phyloP scores from a whole-genome alignment of 2,797 vertebrate species.

The Siniperca undulata region DNA sequence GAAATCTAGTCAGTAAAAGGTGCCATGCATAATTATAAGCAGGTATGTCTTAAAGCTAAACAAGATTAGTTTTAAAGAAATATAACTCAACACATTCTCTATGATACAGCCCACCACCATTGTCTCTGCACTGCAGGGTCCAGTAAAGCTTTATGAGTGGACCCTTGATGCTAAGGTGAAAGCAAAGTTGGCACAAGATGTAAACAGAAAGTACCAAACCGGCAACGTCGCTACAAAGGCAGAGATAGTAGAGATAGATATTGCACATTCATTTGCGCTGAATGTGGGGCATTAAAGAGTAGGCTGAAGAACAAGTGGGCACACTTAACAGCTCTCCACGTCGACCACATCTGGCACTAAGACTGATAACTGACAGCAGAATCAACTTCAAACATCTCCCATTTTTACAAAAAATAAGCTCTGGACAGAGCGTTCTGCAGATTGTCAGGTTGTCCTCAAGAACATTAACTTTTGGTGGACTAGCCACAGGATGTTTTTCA shows the following conservation, averaged over 20 bases:
- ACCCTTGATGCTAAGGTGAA: slow-evolving; percentile 18
- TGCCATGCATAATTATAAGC: slow-evolving; percentile 62
- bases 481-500: not conserved
- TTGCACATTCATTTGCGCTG: slow-evolving; percentile 4
- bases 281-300: slow-evolving; percentile 1
- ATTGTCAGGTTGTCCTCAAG: slow-evolving; percentile 19
- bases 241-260: not conserved
- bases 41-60: slow-evolving; percentile 18
- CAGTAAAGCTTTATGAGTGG: not conserved
- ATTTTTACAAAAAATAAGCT: not conserved
- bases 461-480: not conserved
- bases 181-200: slow-evolving; percentile 45
- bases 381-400: not conserved
- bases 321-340: not conserved
- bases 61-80: slow-evolving; percentile 6
- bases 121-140: slow-evolving; percentile 28
- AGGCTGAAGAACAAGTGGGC: not conserved
- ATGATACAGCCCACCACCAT: slow-evolving; percentile 10
- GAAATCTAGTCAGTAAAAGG: slow-evolving; percentile 37
- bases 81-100: slow-evolving; percentile 39
- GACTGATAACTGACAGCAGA: not conserved
- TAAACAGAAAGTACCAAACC: slow-evolving; percentile 30
- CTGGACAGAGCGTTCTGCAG: not conserved
- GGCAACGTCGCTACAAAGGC: slow-evolving; percentile 26
- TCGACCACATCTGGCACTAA: not conserved